Evolutionary conservation across 2,888 invertebrate species (phyloP).

Genomic region (Mythimna albipuncta): DNA sequence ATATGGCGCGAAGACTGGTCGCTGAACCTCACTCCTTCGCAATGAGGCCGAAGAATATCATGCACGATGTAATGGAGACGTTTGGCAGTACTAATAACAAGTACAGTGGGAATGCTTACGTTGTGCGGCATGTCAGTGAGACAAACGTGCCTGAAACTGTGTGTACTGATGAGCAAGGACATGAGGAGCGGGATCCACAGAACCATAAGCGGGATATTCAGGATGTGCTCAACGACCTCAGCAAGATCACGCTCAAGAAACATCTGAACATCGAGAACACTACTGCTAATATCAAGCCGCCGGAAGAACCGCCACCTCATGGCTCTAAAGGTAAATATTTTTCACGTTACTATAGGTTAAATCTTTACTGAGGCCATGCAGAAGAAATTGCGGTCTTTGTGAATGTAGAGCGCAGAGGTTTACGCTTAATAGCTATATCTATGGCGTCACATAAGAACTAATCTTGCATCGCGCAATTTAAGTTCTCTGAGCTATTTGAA

Average conservation of each 20-base stretch:
- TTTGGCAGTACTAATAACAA: conserved; percentile 82
- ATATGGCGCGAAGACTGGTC: conserved; percentile 85
- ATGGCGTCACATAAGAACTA: no score
- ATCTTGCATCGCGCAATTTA: no score
- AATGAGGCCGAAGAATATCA: conserved; percentile 84
- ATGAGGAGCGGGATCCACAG: conserved; percentile 66
- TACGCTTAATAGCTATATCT: no score
- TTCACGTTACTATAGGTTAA: background rate
- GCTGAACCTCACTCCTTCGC: conserved; percentile 84
- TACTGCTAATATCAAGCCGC: conserved; percentile 85
- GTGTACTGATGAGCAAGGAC: conserved; percentile 80
- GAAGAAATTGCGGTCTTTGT: no score
- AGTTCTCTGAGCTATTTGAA: no score
- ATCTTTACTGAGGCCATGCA: no score
- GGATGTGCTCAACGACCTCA: conserved; percentile 86
- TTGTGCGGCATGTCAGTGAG: conserved; percentile 84
- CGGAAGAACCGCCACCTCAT: conserved; percentile 79
- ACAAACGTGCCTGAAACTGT: conserved; percentile 76
- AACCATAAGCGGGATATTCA: conserved; percentile 78
- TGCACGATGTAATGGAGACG: conserved; percentile 89
- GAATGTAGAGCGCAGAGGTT: no score
- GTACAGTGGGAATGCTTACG: conserved; percentile 78
- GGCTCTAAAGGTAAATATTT: conserved; percentile 70
- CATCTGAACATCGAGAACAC: conserved; percentile 86
- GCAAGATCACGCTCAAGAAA: conserved; percentile 87